Percentiles rank a stretch among this genome's conserved stretches.
Conservation (phyloP, 2,113 vertebrate genomes). For the Gopherus flavomarginatus region DNA sequence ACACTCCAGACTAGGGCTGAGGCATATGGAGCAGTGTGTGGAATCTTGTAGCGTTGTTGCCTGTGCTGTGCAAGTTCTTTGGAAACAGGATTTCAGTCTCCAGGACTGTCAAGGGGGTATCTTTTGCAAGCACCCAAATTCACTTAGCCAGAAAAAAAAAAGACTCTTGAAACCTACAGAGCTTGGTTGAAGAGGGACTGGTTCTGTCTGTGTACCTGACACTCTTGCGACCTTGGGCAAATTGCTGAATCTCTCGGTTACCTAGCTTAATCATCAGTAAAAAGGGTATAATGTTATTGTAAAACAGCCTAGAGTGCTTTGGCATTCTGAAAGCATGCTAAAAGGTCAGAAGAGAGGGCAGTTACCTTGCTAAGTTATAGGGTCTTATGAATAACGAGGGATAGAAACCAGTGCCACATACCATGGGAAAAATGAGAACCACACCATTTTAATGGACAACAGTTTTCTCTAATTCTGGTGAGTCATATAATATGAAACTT, state of each 20-base stretch:
- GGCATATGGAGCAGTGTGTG: not conserved
- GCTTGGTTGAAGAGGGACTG: not conserved
- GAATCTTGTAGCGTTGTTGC: not conserved
- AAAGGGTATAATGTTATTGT: not conserved
- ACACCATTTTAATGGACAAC: not conserved
- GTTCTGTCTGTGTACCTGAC: not conserved
- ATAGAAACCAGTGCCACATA: not conserved
- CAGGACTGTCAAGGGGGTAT: not conserved
- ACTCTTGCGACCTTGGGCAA: not conserved
- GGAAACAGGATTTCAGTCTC: not conserved
- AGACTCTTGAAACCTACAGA: not conserved
- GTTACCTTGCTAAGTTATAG: not conserved
- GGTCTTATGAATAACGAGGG: not conserved
- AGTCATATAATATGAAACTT: not conserved
- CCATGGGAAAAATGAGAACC: not conserved
- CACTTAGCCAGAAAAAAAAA: not conserved
- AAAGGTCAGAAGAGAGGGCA: not conserved
- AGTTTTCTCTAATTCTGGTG: not conserved
- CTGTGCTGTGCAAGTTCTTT: not conserved
- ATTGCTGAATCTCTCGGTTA: not conserved
- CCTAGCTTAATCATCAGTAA: not conserved
- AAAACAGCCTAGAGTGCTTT: not conserved
- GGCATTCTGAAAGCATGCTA: not conserved
- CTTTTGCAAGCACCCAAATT: not conserved
- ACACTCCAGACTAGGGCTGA: not conserved